Conservation (phyloP, 37 sponge, comb jelly and placozoan species). For the Halisarca cf. caerulea region DNA sequence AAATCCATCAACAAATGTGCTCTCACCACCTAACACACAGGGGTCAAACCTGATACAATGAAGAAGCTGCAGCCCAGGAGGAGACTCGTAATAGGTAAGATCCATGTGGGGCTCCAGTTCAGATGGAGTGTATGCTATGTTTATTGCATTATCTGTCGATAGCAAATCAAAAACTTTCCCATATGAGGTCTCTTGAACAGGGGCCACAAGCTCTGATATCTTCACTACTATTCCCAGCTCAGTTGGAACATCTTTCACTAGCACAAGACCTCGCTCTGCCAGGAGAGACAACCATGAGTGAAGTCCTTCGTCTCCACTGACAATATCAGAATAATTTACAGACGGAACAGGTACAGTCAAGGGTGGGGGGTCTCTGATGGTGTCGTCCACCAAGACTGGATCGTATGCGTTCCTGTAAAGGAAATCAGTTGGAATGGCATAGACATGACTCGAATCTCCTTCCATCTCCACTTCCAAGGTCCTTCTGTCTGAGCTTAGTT, state of each 20-base stretch:
- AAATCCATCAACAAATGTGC: slow-evolving; percentile 51
- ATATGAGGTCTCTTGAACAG: background rate
- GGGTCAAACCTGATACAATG: slow-evolving; percentile 73
- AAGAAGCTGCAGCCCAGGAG: slow-evolving; percentile 71
- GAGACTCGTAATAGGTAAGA: slow-evolving; percentile 65
- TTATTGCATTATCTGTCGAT: slow-evolving; percentile 36
- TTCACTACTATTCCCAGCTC: background rate
- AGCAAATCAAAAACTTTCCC: slow-evolving; percentile 49
- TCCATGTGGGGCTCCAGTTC: slow-evolving; percentile 57
- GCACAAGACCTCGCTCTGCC: slow-evolving; percentile 1
- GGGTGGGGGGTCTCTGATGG: background rate
- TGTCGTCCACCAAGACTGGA: background rate
- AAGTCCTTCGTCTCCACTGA: background rate
- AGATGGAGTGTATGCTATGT: slow-evolving; percentile 50
- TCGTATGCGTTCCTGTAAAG: background rate
- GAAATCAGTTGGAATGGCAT: background rate
- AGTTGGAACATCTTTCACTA: background rate
- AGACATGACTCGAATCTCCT: background rate
- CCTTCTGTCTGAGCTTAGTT: background rate
- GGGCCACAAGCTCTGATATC: background rate
- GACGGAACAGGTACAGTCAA: background rate
- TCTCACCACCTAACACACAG: slow-evolving; percentile 70
- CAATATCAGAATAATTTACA: background rate
- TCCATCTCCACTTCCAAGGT: background rate
- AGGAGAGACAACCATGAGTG: background rate